A percentile compares a stretch with the other conserved stretches of the same genome.
Conservation (phyloP, 2,888 invertebrate genomes). For the Idaea biselata region DNA sequence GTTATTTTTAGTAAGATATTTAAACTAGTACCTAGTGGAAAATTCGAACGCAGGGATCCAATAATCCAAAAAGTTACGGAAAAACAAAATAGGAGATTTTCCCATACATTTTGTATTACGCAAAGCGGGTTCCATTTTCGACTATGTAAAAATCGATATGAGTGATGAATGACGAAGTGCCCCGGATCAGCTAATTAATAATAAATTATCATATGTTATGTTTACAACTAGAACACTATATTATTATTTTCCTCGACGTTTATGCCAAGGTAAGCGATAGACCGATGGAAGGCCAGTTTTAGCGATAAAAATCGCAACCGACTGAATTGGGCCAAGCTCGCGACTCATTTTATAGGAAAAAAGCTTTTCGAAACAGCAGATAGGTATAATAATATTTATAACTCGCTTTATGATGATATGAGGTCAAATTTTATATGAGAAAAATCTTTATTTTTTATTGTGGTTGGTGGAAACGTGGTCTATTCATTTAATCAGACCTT, state of each 20-base stretch:
- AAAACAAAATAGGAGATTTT: no score
- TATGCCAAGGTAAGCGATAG: background rate
- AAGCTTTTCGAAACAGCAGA: background rate
- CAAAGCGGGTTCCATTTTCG: no score
- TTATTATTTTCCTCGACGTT: background rate
- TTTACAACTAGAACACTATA: background rate
- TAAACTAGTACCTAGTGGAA: no score
- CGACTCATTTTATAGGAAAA: background rate
- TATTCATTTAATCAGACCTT: background rate
- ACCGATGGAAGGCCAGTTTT: background rate
- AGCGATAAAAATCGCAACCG: slow-evolving; percentile 1
- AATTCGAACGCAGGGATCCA: no score
- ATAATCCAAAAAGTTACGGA: no score
- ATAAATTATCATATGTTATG: background rate
- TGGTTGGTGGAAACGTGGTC: background rate
- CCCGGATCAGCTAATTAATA: no score
- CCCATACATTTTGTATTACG: no score
- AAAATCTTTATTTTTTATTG: background rate
- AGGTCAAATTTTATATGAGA: background rate
- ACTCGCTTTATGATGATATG: background rate
- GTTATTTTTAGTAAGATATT: no score
- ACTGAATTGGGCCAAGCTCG: background rate
- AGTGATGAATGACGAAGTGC: no score
- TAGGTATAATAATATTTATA: background rate
- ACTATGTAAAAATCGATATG: no score